Evolutionary conservation across 2,797 vertebrate genomes (phyloP), one percentile per base, ranked within the genome.

Genomic region (Erithacus rubecula): DNA sequence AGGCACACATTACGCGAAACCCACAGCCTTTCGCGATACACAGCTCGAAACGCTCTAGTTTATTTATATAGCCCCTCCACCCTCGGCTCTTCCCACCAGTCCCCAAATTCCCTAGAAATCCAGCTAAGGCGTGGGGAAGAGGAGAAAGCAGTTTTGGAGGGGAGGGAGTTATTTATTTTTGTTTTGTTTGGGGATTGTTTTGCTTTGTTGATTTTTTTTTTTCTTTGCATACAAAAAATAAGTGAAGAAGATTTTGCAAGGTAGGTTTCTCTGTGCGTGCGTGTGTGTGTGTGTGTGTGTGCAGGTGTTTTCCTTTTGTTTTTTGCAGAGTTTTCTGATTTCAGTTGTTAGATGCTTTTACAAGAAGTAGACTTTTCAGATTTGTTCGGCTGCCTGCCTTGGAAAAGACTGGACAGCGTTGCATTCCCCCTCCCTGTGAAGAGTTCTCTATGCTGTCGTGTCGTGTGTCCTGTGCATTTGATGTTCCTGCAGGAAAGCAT

Each of bases 41-140:
- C 97, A 86, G 95, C 97, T 94, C 95, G 78, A 96, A 97, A 97
- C 70, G 97, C 97, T 96, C 96, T 94, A 79, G 95, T 96, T 95
- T 97, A 97, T 98, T 97, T 97, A 97, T 97, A 96, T 62, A 97
- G 95, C 89, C 94, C 90, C 95, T 96, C 59, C 96, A 91, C 96
- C 94, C 93, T 96, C 96, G 74, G 96, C 96, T 96, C 97, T 97
- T 97, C 96, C 82, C 96, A 96, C 96, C 94, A 95, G 95, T 97
- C 96, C 98, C 97, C 95, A 95, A 96, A 98, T 97, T 98, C 97
- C 98, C 98, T 98, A 97, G 98, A 98, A 98, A 98, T 96, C 96
- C 95, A 77, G 95, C 95, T 95, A 77, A 97, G 95, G 96, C 96
- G 77, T 94, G 96, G 88, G 96, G 96, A 97, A 96, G 89, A 89